These are phyloP conservation scores for Heliconius ismenius DNA, from an alignment of 2,888 invertebrate genomes.

Conservation along the genomic window DNA sequence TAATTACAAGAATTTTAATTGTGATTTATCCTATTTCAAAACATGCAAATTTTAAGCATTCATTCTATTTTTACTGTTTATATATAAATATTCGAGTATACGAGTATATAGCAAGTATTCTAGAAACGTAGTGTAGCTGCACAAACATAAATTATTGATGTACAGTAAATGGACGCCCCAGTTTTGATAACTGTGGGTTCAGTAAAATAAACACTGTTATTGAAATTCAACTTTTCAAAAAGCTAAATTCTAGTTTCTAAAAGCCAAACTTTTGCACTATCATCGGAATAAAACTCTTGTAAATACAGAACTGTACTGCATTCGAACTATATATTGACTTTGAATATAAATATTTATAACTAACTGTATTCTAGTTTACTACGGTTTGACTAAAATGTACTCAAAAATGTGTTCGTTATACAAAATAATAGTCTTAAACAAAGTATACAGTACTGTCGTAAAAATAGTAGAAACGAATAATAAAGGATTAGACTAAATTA, in stretches of 20 bases:
- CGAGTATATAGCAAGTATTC: not conserved
- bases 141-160: not conserved
- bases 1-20: too few species aligned
- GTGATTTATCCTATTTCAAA: too few species aligned
- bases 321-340: conserved; percentile 5
- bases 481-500: too few species aligned
- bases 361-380: not conserved
- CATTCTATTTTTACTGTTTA: too few species aligned
- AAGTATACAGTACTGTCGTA: not conserved
- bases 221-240: conserved; percentile 3
- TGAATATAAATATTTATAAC: not conserved
- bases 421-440: not conserved
- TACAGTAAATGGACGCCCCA: not conserved
- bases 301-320: conserved; percentile 6
- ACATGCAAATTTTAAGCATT: too few species aligned
- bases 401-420: not conserved
- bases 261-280: conserved; percentile 17
- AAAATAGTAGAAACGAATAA: not conserved
- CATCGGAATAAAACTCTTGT: conserved; percentile 17
- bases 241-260: conserved; percentile 12
- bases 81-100: not conserved
- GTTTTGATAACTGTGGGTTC: conserved; percentile 2
- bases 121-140: not conserved
- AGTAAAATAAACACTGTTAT: conserved; percentile 22
- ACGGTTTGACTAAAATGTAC: not conserved